Conservation (phyloP, 2,113 vertebrate species). For the Notarius quadriscutis region DNA sequence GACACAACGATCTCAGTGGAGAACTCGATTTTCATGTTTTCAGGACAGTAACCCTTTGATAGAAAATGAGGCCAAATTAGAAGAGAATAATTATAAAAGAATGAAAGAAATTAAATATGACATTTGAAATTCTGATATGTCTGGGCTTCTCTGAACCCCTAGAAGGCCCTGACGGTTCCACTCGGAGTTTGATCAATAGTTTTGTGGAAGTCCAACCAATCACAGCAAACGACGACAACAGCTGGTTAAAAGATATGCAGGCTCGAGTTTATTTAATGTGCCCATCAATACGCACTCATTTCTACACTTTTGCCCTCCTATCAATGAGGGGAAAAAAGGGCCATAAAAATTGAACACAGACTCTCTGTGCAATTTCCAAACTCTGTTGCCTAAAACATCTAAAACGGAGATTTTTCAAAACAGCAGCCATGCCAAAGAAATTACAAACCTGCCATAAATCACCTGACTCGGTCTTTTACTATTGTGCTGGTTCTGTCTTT, state of each 20-base stretch:
- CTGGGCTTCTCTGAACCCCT: too few relatives aligned
- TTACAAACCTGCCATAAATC: conserved; percentile 72
- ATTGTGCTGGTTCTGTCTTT: conserved; percentile 34
- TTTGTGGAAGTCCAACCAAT: background rate
- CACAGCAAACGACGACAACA: background rate
- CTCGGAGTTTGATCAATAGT: background rate
- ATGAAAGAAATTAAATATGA: too few relatives aligned
- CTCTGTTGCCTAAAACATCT: conserved; percentile 74
- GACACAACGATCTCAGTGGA: too few relatives aligned
- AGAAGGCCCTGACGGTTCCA: too few relatives aligned
- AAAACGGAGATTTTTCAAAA: conserved; percentile 71
- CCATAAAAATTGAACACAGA: conserved; percentile 56
- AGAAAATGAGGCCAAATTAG: too few relatives aligned
- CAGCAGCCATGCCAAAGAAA: conserved; percentile 68
- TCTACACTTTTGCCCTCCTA: conserved; percentile 22
- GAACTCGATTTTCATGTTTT: too few relatives aligned
- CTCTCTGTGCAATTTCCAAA: conserved; percentile 66
- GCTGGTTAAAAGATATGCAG: background rate
- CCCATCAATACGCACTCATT: background rate
- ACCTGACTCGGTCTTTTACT: conserved; percentile 47
- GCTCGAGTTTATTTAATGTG: background rate
- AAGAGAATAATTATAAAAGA: too few relatives aligned
- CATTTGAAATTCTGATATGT: too few relatives aligned
- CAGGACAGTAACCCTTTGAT: too few relatives aligned
- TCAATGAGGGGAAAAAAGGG: background rate